Evolutionary conservation across 2,797 vertebrate genomes (phyloP).

Genomic region (Pseudopleuronectes americanus): DNA sequence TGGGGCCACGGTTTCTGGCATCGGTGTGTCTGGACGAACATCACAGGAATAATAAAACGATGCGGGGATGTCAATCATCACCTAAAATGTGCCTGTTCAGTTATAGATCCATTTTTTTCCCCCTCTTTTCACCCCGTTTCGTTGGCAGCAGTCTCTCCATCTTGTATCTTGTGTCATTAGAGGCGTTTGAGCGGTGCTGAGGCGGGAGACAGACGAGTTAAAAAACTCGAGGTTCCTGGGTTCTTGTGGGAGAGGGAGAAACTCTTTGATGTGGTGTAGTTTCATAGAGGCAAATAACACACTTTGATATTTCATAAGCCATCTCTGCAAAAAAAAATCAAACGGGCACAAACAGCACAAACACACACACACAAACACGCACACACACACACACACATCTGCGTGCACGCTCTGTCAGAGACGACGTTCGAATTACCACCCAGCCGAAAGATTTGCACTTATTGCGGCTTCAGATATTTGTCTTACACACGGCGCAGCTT

Average conservation of each 20-base stretch:
- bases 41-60: conserved; percentile 80
- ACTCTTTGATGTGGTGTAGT: conserved; percentile 78
- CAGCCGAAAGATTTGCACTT: conserved; percentile 44
- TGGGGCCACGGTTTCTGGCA: conserved; percentile 77
- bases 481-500: conserved; percentile 34
- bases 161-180: conserved; percentile 72
- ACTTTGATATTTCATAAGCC: conserved; percentile 79
- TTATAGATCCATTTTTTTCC: conserved; percentile 29
- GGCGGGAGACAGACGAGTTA: conserved; percentile 59
- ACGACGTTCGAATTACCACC: conserved; percentile 48
- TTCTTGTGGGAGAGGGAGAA: conserved; percentile 66
- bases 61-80: conserved; percentile 75
- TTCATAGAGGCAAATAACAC: conserved; percentile 79
- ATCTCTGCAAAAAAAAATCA: conserved; percentile 50
- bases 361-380: neutral
- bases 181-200: conserved; percentile 65
- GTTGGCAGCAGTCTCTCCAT: conserved; percentile 70
- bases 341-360: conserved; percentile 30
- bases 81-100: conserved; percentile 62
- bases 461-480: conserved; percentile 57
- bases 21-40: conserved; percentile 72
- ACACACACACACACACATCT: conserved; percentile 30
- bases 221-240: conserved; percentile 57
- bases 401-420: conserved; percentile 40
- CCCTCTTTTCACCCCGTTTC: neutral